Base-by-base conservation (phyloP, 2,797 vertebrate genomes). In the Tauraco hartlaubi region DNA sequence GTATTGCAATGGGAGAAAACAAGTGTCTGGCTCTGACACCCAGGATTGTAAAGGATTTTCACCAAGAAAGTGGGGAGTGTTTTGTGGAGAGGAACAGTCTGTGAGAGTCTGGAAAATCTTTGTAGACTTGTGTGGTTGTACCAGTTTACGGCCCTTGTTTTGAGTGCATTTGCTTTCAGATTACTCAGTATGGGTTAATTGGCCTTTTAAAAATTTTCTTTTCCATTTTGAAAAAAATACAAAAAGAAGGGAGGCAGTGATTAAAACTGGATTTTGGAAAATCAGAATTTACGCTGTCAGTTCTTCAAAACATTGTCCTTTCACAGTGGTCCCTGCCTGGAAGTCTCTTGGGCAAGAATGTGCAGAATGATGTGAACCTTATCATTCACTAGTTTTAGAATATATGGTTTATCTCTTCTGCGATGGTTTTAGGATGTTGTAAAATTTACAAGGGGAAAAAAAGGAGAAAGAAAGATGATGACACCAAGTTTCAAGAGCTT, bases 371-470 rank as follows among this genome's bases (percentile, higher is more conserved):
- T 78, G n/a, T 75, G 71, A 88, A 44, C 41, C 62, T 91, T 62
- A 39, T 62, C 31, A 52, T 88, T 96, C 41, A 20, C 41, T 72
- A 28, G 28, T 71, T 82, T 55, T 81, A 68, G 52, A 74, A 55
- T 55, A 68, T 56, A 54, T 52, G 69, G 46, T 91, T 94, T 94
- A 48, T 41, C 56, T 96, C 92, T 96, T 96, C 90, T 93, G 82
- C 15, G 4, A 67, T 97, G 90, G 69, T 96, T 97, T 97, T 92
- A 97, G 92, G 92, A 81, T 96, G 74, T 78, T 95, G 86, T 96
- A 97, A 97, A 87, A 95, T 95, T 96, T 96, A 84, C 46, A 94
- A 88, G 9, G 61, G 31, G 46, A 55, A 29, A 39, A 85, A 83
- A 95, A 94, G 31, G 68, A 97, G 87, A 97, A 95, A 93, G 92